Percentiles rank a stretch among this genome's conserved stretches.
phyloP scores from a whole-genome alignment of 2,113 vertebrate species.

The Candoia aspera region DNA sequence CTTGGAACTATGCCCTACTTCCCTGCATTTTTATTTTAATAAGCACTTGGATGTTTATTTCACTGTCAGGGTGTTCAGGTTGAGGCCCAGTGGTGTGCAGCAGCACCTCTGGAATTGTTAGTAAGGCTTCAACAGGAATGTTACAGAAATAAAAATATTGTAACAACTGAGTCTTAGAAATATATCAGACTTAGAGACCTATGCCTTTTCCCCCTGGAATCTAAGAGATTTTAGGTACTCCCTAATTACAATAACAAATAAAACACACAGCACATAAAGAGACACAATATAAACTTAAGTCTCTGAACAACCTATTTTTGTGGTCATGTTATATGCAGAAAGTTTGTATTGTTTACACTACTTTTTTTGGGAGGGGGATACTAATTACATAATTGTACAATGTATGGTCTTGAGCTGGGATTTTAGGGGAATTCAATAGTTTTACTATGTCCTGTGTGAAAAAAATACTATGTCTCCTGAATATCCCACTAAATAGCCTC shows the following conservation, averaged over 20 bases:
- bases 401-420: neutral
- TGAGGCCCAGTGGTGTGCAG: neutral
- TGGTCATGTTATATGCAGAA: neutral
- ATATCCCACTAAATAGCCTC: neutral
- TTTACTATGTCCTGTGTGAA: neutral
- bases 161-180: neutral
- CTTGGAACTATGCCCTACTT: neutral
- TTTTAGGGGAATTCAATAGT: neutral
- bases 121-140: neutral
- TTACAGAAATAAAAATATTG: neutral
- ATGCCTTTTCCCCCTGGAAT: neutral
- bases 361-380: neutral
- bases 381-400: neutral
- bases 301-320: neutral
- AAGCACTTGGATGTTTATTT: constrained; percentile 7
- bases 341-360: neutral
- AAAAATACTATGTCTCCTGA: neutral
- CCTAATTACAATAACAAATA: neutral
- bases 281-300: neutral
- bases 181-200: neutral
- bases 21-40: constrained; percentile 7
- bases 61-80: neutral
- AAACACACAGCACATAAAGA: neutral
- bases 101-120: neutral
- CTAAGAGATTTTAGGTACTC: neutral